Evolutionary conservation across 2,113 vertebrate genomes (phyloP).

Genomic region (Drymodes brunneopygia): DNA sequence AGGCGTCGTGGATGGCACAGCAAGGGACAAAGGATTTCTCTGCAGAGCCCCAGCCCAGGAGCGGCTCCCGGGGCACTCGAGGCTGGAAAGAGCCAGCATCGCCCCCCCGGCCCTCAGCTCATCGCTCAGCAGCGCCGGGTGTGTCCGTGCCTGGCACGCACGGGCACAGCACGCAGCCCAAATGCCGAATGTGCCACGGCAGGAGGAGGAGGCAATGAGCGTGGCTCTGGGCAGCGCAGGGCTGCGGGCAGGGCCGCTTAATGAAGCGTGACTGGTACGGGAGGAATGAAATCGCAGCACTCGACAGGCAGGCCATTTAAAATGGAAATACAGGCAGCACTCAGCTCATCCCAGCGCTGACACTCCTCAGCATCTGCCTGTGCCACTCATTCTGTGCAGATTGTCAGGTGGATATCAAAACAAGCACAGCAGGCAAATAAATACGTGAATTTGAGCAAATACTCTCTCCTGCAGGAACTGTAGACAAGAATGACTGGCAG

Average conservation of each 20-base stretch:
- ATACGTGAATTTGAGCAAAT: conserved; percentile 32
- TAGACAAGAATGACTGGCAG: background rate
- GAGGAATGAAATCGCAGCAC: background rate
- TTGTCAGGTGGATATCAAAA: conserved; percentile 61
- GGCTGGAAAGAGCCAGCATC: background rate
- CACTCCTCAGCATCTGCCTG: background rate
- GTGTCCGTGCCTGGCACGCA: fast-evolving
- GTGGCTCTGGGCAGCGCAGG: background rate
- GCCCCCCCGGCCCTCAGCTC: no score
- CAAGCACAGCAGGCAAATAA: conserved; percentile 58
- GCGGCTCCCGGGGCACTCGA: background rate
- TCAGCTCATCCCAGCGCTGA: background rate
- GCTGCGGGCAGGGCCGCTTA: background rate
- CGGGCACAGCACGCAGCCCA: background rate
- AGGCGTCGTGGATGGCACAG: background rate
- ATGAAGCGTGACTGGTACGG: conserved; percentile 29
- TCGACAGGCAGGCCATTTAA: conserved; percentile 30
- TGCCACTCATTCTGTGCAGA: background rate
- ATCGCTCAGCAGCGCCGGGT: no score
- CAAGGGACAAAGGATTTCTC: background rate
- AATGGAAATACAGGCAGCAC: conserved; percentile 51
- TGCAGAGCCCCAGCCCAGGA: background rate
- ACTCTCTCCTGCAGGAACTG: background rate
- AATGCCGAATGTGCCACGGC: background rate
- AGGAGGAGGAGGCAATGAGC: background rate